These are phyloP conservation scores for Colletes collaris DNA, from an alignment of 2,888 invertebrate species.

Conservation along the genomic window DNA sequence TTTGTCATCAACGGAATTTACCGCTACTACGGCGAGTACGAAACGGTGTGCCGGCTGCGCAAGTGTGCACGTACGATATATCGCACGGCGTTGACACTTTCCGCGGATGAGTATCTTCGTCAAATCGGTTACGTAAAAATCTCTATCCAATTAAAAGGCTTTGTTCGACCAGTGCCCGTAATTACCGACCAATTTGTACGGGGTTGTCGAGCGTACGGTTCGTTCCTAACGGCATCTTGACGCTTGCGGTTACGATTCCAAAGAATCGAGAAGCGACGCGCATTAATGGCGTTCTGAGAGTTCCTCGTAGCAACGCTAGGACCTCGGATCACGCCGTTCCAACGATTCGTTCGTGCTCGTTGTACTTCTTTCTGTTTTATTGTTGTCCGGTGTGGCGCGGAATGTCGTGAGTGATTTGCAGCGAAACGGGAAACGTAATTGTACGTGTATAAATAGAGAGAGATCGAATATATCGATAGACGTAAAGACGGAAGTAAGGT, in stretches of 20 bases:
- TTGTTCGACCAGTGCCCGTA: not conserved
- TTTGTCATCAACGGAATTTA: slow-evolving; percentile 38
- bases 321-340: not conserved
- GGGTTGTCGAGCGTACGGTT: not conserved
- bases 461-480: slow-evolving; percentile 19
- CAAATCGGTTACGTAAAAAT: slow-evolving; percentile 22
- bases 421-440: slow-evolving; percentile 4
- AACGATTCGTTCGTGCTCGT: not conserved
- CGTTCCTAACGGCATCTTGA: slow-evolving; percentile 5
- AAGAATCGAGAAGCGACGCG: slow-evolving; percentile 7
- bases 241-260: slow-evolving; percentile 9
- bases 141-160: slow-evolving; percentile 12
- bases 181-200: not conserved
- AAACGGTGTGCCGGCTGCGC: slow-evolving; percentile 6
- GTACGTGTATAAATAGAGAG: slow-evolving; percentile 1
- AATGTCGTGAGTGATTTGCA: slow-evolving; percentile 7
- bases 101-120: not conserved
- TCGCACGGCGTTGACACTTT: slow-evolving; percentile 19
- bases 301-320: slow-evolving; percentile 5
- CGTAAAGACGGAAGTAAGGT: slow-evolving; percentile 39
- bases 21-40: slow-evolving; percentile 9
- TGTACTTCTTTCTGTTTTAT: not conserved
- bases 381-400: slow-evolving; percentile 3
- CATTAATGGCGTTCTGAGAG: slow-evolving; percentile 56
- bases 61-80: slow-evolving; percentile 5